Conservation (phyloP, 2,797 vertebrate species). For the Argya squamiceps region DNA sequence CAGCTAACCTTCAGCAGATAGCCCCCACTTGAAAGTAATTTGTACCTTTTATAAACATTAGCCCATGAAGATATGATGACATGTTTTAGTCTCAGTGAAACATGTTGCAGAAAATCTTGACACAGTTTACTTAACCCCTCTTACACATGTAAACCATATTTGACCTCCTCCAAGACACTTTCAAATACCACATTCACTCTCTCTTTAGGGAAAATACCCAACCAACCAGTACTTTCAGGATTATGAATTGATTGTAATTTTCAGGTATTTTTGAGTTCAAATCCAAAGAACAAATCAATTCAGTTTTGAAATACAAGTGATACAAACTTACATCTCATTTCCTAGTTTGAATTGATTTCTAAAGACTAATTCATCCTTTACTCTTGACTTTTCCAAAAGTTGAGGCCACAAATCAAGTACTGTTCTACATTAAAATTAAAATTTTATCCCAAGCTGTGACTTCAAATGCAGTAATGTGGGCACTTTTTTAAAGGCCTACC, state of each 20-base stretch:
- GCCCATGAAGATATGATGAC: neutral
- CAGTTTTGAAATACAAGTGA: neutral
- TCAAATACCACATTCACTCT: neutral
- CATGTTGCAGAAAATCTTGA: neutral
- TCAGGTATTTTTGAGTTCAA: neutral
- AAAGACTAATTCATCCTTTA: neutral
- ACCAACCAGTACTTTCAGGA: neutral
- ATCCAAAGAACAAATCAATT: neutral
- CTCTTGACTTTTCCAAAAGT: neutral
- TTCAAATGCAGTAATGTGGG: neutral
- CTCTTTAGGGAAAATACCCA: neutral
- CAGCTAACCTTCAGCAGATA: neutral
- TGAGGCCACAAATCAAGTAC: neutral
- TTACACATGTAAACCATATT: neutral
- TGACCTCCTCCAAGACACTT: neutral
- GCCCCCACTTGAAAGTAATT: neutral
- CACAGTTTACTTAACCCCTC: slow-evolving; percentile 3
- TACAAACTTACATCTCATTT: neutral
- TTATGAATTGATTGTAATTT: neutral
- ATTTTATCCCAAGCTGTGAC: neutral
- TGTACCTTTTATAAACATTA: neutral
- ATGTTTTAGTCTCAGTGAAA: neutral
- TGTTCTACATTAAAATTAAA: neutral
- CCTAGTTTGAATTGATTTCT: neutral
- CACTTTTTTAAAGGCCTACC: neutral